Percentiles rank a stretch among this genome's conserved stretches.
These are phyloP conservation scores for Turritopsis rubra DNA, from an alignment of 30 jellyfish, hydroid and myxozoan genomes.

Conservation along the genomic window DNA sequence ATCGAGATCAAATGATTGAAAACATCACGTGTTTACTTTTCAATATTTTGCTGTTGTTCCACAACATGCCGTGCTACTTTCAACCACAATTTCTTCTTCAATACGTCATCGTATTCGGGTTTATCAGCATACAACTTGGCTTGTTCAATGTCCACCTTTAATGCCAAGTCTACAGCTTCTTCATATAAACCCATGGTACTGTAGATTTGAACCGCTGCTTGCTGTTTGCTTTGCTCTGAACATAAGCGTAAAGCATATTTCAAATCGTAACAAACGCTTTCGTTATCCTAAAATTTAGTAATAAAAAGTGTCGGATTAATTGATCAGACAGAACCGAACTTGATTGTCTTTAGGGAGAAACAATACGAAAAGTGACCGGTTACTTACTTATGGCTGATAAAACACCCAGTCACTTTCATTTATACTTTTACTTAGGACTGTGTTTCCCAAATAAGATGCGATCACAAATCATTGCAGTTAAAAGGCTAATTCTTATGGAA, in stretches of 20 bases:
- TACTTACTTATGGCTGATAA: no score
- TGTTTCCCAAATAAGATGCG: no score
- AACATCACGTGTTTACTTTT: constrained; percentile 35
- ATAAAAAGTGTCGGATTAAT: not conserved
- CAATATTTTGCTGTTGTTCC: constrained; percentile 75
- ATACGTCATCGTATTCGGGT: constrained; percentile 84
- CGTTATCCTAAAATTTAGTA: constrained; percentile 41
- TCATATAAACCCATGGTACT: constrained; percentile 79
- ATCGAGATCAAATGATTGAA: not conserved
- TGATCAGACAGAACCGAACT: no score
- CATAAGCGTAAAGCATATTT: constrained; percentile 84
- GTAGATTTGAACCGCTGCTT: constrained; percentile 77
- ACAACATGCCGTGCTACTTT: constrained; percentile 94
- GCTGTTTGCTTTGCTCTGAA: constrained; percentile 65
- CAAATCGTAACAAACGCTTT: constrained; percentile 62
- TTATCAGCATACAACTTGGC: constrained; percentile 91
- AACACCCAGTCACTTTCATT: no score
- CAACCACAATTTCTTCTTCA: constrained; percentile 76
- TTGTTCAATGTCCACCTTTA: constrained; percentile 81
- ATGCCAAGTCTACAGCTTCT: constrained; percentile 94
- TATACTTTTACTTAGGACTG: no score
- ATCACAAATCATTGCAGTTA: no score
- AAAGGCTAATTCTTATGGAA: no score
- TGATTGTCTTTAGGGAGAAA: not conserved
- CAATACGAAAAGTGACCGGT: not conserved